Evolutionary conservation across 1,140 invertebrate species (phyloP).

Genomic region (Drosophila saltans): DNA sequence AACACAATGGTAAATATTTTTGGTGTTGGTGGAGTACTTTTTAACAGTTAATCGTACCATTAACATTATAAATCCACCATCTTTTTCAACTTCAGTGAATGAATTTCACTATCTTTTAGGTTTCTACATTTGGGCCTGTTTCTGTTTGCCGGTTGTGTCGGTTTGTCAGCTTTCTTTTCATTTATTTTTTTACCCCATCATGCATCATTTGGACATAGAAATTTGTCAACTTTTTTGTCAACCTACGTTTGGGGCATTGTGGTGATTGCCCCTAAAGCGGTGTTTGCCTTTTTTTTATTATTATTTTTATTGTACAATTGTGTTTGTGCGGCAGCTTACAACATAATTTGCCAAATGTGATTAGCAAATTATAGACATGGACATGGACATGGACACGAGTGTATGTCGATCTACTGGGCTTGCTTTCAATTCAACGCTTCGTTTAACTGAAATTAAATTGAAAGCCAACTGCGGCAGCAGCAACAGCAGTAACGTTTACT

Average conservation of each 20-base stretch:
- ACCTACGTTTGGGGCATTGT: constrained; percentile 25
- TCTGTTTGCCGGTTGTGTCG: neutral
- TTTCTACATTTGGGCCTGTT: neutral
- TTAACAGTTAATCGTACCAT: no score
- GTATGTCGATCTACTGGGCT: constrained; percentile 30
- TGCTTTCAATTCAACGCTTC: constrained; percentile 81
- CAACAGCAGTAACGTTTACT: constrained; percentile 51
- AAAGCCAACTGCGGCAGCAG: constrained; percentile 53
- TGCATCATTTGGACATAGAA: constrained; percentile 54
- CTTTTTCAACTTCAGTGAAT: no score
- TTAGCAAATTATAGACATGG: constrained; percentile 76
- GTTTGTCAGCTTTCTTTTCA: constrained; percentile 53
- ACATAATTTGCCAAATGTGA: constrained; percentile 80
- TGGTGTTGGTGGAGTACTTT: no score
- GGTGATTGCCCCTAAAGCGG: constrained; percentile 22
- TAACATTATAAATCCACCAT: no score
- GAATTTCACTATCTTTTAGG: neutral
- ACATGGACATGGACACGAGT: constrained; percentile 39
- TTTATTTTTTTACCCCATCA: constrained; percentile 20
- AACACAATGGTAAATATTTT: no score
- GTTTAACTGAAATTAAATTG: constrained; percentile 76
- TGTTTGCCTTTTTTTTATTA: constrained; percentile 13
- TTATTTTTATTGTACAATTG: constrained; percentile 70
- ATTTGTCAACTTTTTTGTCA: constrained; percentile 64
- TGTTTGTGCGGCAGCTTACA: constrained; percentile 52